Evolutionary conservation across 2,113 vertebrate genomes (phyloP).

Genomic region (Axis porcinus): DNA sequence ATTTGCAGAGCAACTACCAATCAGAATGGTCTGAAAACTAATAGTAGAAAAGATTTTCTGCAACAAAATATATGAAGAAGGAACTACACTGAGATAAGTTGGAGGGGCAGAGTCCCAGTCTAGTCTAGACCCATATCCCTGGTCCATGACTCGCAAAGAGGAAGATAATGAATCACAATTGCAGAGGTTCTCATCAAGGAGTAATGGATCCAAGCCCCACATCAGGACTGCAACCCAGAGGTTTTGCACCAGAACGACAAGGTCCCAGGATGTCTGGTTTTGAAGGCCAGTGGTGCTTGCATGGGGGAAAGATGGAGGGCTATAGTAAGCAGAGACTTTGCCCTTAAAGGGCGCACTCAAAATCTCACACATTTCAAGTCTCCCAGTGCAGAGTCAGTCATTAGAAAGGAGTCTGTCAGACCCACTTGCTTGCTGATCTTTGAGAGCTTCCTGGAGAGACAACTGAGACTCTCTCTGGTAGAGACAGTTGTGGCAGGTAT

Average conservation of each 20-base stretch:
- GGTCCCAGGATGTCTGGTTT: background rate
- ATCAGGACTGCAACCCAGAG: background rate
- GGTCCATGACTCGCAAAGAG: too few relatives aligned
- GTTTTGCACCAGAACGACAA: background rate
- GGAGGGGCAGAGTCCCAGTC: background rate
- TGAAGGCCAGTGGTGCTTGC: background rate
- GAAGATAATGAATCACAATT: background rate
- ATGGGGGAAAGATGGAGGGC: background rate
- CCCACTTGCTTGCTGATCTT: background rate
- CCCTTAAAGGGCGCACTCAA: background rate
- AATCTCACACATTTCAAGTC: background rate
- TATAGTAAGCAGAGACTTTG: background rate
- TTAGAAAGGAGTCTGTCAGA: background rate
- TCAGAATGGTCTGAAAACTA: background rate
- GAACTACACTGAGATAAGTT: background rate
- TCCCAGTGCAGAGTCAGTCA: background rate
- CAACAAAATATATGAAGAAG: background rate
- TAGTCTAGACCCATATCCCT: background rate
- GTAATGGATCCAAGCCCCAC: background rate
- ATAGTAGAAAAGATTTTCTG: background rate
- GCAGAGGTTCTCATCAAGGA: background rate
- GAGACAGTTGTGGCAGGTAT: background rate
- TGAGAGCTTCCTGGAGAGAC: background rate
- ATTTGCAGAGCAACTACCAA: background rate
- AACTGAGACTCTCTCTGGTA: background rate